Evolutionary conservation across 2,113 vertebrate species (phyloP), one percentile per base, ranked within the genome.

Genomic region (Eublepharis macularius): DNA sequence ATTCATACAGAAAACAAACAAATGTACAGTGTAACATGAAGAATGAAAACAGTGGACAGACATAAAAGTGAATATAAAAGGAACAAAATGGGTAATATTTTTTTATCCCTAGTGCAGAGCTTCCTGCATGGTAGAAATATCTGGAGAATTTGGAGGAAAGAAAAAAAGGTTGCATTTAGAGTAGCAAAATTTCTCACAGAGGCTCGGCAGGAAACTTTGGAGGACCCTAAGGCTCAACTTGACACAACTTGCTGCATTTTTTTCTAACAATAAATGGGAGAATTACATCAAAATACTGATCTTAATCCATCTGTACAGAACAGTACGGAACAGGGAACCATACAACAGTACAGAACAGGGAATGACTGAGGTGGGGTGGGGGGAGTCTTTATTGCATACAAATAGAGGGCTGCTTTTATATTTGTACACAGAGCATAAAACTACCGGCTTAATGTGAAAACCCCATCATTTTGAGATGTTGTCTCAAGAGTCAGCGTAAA

Each of bases 391-490:
- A 16, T 34, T 75, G 70, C 19, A 26, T 17, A 14, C 9, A 9
- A 83, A 66, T 57, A n/a, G 24, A 26, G 21, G 32, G 2, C n/a
- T 81, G 10, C n/a, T 41, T 54, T 17, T 4, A 1, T 74, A n/a
- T n/a, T 13, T 76, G 49, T 76, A 41, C 16, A n/a, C 2, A 3
- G 70, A 75, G 3, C 6, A 26, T 7, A 68, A 2, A 29, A 77
- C 14, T 63, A 4, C 26, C 3, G 49, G 29, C 3, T 32, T 32
- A 85, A 57, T 21, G 2, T 9, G 65, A 32, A 82, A 2, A 2
- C 84, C 29, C 70, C 70, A 5, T 39, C 0, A 65, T 91, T 91
- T 90, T 73, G 51, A 82, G 4, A 36, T 7, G 19, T 6, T 82
- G 9, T 65, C 54, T 81, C 77, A 84, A 73, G 36, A 1, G 78